Evolutionary conservation across 1,140 invertebrate species (phyloP).

Genomic region (Drosophila lowei): DNA sequence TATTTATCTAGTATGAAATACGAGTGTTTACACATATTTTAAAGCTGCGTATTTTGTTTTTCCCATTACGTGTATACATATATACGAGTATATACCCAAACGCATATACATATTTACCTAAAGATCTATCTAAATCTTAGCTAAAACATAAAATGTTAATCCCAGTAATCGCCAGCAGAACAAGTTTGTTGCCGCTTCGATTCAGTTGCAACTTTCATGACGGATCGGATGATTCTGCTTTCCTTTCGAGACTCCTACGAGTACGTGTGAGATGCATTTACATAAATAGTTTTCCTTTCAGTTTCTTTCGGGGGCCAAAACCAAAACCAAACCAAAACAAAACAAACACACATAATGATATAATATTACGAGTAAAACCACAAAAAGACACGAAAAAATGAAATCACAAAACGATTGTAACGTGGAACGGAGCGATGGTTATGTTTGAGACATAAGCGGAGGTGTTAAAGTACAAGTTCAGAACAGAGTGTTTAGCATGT

Average conservation of each 20-base stretch:
- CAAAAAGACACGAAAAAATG: slow-evolving; percentile 2
- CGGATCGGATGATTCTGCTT: slow-evolving; percentile 22
- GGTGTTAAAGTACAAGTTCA: slow-evolving; percentile 51
- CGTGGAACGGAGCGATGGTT: slow-evolving; percentile 54
- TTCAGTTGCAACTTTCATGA: slow-evolving; percentile 28
- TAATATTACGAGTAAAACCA: slow-evolving; percentile 30
- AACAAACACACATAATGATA: slow-evolving; percentile 30
- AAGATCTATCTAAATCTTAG: slow-evolving; percentile 32
- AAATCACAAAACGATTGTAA: slow-evolving; percentile 26
- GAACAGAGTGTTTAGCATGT: slow-evolving; percentile 41
- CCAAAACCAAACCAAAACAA: slow-evolving; percentile 24
- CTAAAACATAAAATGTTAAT: slow-evolving; percentile 55
- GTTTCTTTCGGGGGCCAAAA: slow-evolving; percentile 80
- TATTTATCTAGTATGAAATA: slow-evolving; percentile 60
- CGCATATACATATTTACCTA: slow-evolving; percentile 34
- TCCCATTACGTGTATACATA: slow-evolving; percentile 27
- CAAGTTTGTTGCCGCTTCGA: slow-evolving; percentile 28
- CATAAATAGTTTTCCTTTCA: slow-evolving; percentile 64
- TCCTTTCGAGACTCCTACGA: slow-evolving; percentile 39
- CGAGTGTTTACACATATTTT: slow-evolving; percentile 52
- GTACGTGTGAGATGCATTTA: slow-evolving; percentile 67
- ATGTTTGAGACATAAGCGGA: slow-evolving; percentile 35
- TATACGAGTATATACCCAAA: slow-evolving; percentile 26
- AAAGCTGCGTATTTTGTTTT: slow-evolving; percentile 52
- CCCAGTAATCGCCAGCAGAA: slow-evolving; percentile 22